Percentiles rank a stretch among this genome's conserved stretches.
phyloP scores from a whole-genome alignment of 2,113 vertebrate species.

The Entelurus aequoreus region DNA sequence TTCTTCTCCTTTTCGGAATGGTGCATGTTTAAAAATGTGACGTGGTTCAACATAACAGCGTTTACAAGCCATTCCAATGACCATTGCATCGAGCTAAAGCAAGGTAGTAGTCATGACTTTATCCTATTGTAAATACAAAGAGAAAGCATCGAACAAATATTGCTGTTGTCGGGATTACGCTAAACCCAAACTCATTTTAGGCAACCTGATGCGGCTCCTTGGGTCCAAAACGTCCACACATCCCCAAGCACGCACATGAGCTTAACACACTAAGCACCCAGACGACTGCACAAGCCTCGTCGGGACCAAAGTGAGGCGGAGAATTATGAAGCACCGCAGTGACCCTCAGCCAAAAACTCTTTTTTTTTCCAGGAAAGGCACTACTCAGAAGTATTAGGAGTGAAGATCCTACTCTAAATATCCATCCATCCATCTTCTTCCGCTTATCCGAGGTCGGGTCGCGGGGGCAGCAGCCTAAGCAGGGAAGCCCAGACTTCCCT shows the following conservation, averaged over 20 bases:
- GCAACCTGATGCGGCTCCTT: constrained; percentile 23
- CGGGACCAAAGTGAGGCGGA: constrained; percentile 20
- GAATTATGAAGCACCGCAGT: constrained; percentile 37
- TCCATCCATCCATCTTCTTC: too few relatives aligned
- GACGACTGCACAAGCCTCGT: constrained; percentile 28
- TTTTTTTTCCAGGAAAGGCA: constrained; percentile 16
- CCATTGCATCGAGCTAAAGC: constrained; percentile 9
- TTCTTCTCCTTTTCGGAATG: too few relatives aligned
- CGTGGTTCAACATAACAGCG: too few relatives aligned
- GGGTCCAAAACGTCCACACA: constrained; percentile 6
- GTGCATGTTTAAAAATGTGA: too few relatives aligned
- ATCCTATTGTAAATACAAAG: constrained; percentile 23
- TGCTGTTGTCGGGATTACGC: constrained; percentile 37
- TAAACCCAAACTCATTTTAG: constrained; percentile 18
- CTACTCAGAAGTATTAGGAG: neutral
- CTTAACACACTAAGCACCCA: constrained; percentile 15
- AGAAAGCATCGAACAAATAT: neutral
- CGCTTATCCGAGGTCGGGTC: too few relatives aligned
- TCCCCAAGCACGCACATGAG: constrained; percentile 15
- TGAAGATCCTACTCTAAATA: too few relatives aligned
- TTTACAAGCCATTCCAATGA: too few relatives aligned
- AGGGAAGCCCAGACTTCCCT: too few relatives aligned
- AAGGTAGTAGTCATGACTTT: constrained; percentile 43
- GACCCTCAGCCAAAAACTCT: constrained; percentile 23
- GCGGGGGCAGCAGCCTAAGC: too few relatives aligned